Evolutionary conservation across 2,113 vertebrate species (phyloP).

Genomic region (Propithecus coquereli): DNA sequence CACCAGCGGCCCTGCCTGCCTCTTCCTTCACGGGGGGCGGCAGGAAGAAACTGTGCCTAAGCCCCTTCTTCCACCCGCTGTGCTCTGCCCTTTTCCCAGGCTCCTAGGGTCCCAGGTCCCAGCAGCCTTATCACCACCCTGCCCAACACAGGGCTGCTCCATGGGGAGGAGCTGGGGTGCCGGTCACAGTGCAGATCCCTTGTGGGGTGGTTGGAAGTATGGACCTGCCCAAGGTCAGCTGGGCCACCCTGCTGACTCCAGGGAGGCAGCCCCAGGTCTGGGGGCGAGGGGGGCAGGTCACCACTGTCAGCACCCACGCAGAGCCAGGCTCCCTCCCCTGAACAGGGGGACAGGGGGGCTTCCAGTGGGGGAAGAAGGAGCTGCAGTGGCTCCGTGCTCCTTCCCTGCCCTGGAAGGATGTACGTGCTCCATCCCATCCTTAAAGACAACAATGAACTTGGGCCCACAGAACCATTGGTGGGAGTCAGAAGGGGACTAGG

Average conservation of each 20-base stretch:
- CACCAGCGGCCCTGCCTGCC: not conserved
- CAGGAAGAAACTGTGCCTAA: not conserved
- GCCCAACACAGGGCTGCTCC: rapidly evolving
- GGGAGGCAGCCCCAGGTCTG: not conserved
- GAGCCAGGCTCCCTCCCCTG: too few species aligned
- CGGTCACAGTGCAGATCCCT: too few species aligned
- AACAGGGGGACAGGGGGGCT: not conserved
- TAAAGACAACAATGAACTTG: slow-evolving; percentile 3
- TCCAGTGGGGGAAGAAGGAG: too few species aligned
- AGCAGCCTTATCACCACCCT: not conserved
- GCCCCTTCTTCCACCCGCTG: too few species aligned
- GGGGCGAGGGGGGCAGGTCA: not conserved
- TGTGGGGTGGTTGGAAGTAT: not conserved
- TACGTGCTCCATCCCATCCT: rapidly evolving
- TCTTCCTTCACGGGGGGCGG: not conserved
- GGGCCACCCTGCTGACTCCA: too few species aligned
- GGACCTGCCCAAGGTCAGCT: not conserved
- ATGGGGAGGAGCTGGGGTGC: rapidly evolving
- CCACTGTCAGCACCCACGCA: rapidly evolving
- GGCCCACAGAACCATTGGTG: too few species aligned
- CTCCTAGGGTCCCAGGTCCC: not conserved
- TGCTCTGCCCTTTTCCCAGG: rapidly evolving
- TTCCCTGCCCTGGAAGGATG: not conserved
- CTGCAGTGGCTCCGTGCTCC: not conserved
- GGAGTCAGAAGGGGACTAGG: not conserved